These are phyloP conservation scores for Mermis nigrescens DNA, from an alignment of 2,888 invertebrate genomes.

Conservation along the genomic window DNA sequence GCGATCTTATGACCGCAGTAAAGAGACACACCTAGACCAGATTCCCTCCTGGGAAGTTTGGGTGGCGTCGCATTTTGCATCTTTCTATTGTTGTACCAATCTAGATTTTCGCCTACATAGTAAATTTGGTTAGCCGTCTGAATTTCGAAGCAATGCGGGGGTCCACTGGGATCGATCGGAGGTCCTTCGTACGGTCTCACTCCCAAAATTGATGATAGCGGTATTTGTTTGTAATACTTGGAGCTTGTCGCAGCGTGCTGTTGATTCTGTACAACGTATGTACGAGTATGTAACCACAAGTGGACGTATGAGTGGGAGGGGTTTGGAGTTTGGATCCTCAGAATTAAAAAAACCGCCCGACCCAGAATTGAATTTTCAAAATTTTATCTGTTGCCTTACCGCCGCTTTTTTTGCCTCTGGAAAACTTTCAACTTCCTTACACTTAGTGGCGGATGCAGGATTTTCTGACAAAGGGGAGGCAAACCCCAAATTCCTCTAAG, in stretches of 20 bases:
- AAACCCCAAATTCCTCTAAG: too few species aligned
- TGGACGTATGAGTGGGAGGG: too few species aligned
- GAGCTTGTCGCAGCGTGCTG: too few species aligned
- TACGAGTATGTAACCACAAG: too few species aligned
- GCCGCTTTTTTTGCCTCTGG: too few species aligned
- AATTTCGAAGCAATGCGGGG: conserved; percentile 31
- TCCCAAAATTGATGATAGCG: conserved; percentile 25
- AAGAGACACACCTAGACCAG: conserved; percentile 9
- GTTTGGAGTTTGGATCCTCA: too few species aligned
- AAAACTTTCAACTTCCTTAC: too few species aligned
- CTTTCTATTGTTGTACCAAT: conserved; percentile 12
- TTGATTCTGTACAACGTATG: too few species aligned
- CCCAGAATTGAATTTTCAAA: conserved; percentile 17
- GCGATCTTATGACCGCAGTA: too few species aligned
- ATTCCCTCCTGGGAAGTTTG: conserved; percentile 9
- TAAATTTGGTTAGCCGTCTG: conserved; percentile 23
- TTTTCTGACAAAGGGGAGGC: too few species aligned
- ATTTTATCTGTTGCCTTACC: too few species aligned
- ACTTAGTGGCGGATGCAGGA: too few species aligned
- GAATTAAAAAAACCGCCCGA: not conserved
- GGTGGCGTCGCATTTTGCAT: not conserved
- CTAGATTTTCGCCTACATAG: conserved; percentile 30
- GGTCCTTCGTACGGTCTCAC: conserved; percentile 26
- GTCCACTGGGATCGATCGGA: conserved; percentile 21
- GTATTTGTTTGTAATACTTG: conserved; percentile 16